phyloP scores from a whole-genome alignment of 2,797 vertebrate species.

The Diplodus sargus region DNA sequence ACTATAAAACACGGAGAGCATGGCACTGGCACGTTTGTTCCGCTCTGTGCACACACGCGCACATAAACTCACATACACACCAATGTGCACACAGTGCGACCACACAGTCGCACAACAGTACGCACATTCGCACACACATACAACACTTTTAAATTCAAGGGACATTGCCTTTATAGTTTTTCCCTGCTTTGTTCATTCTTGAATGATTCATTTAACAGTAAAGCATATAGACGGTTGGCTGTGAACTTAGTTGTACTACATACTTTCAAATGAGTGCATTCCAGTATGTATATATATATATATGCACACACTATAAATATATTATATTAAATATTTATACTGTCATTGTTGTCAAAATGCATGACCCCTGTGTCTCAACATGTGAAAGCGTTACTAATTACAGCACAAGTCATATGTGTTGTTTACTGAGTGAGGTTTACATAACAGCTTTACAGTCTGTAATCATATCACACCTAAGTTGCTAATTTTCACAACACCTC shows the following conservation, averaged over 20 bases:
- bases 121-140: background rate
- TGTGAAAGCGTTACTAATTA: background rate
- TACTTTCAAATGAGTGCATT: background rate
- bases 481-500: conserved; percentile 4
- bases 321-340: background rate
- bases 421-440: background rate
- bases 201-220: conserved; percentile 31
- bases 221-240: background rate
- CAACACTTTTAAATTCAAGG: conserved; percentile 1
- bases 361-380: background rate
- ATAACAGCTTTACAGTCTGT: background rate
- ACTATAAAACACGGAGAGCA: conserved; percentile 44
- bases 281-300: too few species aligned
- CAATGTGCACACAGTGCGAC: background rate
- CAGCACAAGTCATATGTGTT: background rate
- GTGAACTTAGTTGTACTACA: background rate
- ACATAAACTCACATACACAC: background rate
- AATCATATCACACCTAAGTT: conserved; percentile 3
- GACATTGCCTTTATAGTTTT: background rate
- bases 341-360: background rate
- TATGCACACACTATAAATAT: too few species aligned
- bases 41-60: background rate
- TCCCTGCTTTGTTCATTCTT: conserved; percentile 20
- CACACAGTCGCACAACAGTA: background rate
- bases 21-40: conserved; percentile 25